Evolutionary conservation across 2,797 vertebrate species (phyloP).

Genomic region (Peromyscus attwateri): DNA sequence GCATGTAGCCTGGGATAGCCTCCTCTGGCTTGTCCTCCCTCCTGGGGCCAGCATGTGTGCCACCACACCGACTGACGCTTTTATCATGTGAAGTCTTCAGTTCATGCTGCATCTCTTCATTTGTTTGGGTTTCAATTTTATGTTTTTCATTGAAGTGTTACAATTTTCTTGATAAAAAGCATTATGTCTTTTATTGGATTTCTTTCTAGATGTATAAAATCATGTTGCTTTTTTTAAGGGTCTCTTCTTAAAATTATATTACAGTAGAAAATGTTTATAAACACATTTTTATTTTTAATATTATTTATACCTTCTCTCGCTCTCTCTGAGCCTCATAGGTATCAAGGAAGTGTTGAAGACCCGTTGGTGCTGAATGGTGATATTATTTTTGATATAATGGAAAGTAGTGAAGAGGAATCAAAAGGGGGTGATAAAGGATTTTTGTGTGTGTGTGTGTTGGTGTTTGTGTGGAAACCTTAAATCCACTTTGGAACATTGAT

Average conservation of each 20-base stretch:
- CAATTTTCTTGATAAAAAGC: constrained; percentile 48
- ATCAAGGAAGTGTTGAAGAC: not conserved
- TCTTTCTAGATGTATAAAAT: constrained; percentile 33
- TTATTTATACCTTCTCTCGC: not conserved
- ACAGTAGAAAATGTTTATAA: constrained; percentile 56
- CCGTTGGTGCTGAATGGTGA: not conserved
- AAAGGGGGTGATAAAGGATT: constrained; percentile 25
- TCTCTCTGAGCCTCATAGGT: not conserved
- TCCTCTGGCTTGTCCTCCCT: not conserved
- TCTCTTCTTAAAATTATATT: constrained; percentile 45
- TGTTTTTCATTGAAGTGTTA: constrained; percentile 49
- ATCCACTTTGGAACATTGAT: constrained; percentile 16
- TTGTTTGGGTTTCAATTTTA: constrained; percentile 55
- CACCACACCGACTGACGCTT: not conserved
- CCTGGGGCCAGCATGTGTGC: too few species aligned
- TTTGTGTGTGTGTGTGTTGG: constrained; percentile 5
- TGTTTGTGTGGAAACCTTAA: constrained; percentile 46
- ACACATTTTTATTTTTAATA: constrained; percentile 50
- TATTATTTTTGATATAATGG: constrained; percentile 22
- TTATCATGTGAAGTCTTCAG: not conserved
- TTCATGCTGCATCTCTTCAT: not conserved
- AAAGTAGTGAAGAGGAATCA: constrained; percentile 34
- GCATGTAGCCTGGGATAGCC: not conserved
- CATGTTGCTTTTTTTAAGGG: constrained; percentile 39
- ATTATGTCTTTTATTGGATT: constrained; percentile 32